Conservation (phyloP, 2,113 vertebrate genomes). For the Cryptoleucopteryx plumbea region DNA sequence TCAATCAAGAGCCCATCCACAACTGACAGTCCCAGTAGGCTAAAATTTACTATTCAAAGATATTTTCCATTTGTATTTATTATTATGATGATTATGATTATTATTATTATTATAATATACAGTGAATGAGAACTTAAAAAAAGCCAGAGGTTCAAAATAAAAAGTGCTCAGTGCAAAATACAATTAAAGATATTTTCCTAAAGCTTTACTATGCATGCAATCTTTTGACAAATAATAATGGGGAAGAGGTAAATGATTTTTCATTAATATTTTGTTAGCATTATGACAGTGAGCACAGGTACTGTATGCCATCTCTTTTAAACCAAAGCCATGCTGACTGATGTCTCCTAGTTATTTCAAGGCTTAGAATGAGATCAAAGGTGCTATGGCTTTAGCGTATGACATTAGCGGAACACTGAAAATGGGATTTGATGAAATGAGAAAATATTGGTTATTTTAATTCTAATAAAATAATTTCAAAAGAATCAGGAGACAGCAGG, state of each 20-base stretch:
- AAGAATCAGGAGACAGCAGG: constrained; percentile 51
- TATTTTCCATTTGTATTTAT: constrained; percentile 69
- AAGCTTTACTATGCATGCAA: constrained; percentile 51
- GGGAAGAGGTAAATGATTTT: constrained; percentile 57
- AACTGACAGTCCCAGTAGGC: constrained; percentile 76
- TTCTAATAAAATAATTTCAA: constrained; percentile 47
- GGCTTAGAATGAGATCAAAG: constrained; percentile 74
- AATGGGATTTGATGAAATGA: constrained; percentile 72
- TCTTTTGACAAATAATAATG: constrained; percentile 60
- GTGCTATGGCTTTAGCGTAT: constrained; percentile 34
- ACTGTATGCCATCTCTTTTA: constrained; percentile 36
- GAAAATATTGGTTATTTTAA: constrained; percentile 64
- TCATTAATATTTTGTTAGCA: constrained; percentile 72
- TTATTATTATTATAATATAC: constrained; percentile 64
- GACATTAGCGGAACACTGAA: constrained; percentile 64
- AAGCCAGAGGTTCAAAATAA: constrained; percentile 70
- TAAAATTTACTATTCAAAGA: constrained; percentile 75
- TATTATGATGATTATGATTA: constrained; percentile 63
- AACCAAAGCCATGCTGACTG: constrained; percentile 68
- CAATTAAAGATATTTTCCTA: constrained; percentile 70
- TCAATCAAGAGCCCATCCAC: constrained; percentile 81
- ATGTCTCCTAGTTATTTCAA: constrained; percentile 68
- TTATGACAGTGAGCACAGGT: constrained; percentile 64
- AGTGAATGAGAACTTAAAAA: constrained; percentile 59
- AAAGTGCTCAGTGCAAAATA: constrained; percentile 53